phyloP scores from a whole-genome alignment of 2,797 vertebrate genomes.

The Gymnocypris eckloni region DNA sequence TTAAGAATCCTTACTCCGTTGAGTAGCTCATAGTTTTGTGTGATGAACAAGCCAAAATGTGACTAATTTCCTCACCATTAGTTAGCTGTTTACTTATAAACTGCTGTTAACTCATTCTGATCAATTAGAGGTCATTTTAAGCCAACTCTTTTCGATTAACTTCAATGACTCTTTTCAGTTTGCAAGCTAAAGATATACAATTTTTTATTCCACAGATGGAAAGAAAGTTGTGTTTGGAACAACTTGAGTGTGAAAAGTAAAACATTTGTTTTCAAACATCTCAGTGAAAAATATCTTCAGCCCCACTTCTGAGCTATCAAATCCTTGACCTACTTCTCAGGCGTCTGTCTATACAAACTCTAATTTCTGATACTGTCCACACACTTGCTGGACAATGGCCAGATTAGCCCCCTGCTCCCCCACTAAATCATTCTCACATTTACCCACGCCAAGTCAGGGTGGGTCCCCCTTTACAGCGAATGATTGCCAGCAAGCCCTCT shows the following conservation, averaged over 20 bases:
- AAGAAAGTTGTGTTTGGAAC: not conserved
- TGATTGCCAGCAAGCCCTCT: conserved; percentile 62
- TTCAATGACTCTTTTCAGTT: not conserved
- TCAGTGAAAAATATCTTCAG: not conserved
- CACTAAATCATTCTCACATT: conserved; percentile 69
- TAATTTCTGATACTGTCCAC: conserved; percentile 14
- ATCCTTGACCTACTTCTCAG: conserved; percentile 30
- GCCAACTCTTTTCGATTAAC: not conserved
- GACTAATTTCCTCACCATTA: not conserved
- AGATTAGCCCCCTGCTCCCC: conserved; percentile 64
- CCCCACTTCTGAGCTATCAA: not conserved
- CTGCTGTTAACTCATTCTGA: not conserved
- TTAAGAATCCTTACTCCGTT: not conserved
- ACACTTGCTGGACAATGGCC: conserved; percentile 54
- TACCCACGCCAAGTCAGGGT: conserved; percentile 54
- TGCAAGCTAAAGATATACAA: not conserved
- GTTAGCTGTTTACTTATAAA: not conserved
- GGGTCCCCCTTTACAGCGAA: conserved; percentile 54
- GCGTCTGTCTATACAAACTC: conserved; percentile 7
- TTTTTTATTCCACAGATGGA: not conserved
- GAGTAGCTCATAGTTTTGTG: not conserved
- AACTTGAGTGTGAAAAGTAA: not conserved
- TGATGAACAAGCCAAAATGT: not conserved
- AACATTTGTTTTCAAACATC: conserved; percentile 11
- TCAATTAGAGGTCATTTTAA: not conserved